Percentiles rank a stretch among this genome's conserved stretches.
Conservation (phyloP, 2,888 invertebrate genomes). For the Sympetrum striolatum region DNA sequence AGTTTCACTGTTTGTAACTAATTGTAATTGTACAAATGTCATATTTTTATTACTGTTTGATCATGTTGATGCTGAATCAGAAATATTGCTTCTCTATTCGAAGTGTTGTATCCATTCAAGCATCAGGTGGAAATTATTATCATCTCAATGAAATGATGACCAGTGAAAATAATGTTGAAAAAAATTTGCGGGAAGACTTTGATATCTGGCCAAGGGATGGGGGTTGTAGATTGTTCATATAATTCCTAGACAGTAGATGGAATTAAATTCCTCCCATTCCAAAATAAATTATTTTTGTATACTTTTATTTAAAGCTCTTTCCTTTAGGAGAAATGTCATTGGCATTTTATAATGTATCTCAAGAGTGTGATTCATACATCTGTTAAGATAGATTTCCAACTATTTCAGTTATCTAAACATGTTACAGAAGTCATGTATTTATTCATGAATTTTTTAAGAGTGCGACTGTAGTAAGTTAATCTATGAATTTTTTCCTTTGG, state of each 20-base stretch:
- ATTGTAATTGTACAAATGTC: constrained; percentile 29
- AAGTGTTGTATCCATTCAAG: constrained; percentile 14
- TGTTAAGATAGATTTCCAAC: constrained; percentile 4
- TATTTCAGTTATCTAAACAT: constrained; percentile 8
- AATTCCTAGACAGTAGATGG: background rate
- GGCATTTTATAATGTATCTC: constrained; percentile 14
- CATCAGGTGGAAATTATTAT: background rate
- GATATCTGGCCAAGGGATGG: constrained; percentile 12
- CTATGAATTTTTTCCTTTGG: constrained; percentile 6
- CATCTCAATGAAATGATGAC: background rate
- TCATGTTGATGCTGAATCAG: background rate
- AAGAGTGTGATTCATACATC: background rate
- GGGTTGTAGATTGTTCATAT: background rate
- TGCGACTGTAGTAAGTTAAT: constrained; percentile 3
- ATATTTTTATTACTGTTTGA: constrained; percentile 39
- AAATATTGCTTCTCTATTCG: background rate
- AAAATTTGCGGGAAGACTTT: background rate
- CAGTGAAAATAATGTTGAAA: background rate
- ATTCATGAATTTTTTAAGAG: background rate
- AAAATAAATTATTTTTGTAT: constrained; percentile 36
- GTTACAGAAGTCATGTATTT: constrained; percentile 10
- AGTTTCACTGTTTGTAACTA: constrained; percentile 38
- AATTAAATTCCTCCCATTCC: constrained; percentile 17
- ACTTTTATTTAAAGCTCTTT: constrained; percentile 10
- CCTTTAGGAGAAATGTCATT: constrained; percentile 8